Base-by-base conservation (phyloP, 2,888 invertebrate species). In the Perizoma flavofasciatum region DNA sequence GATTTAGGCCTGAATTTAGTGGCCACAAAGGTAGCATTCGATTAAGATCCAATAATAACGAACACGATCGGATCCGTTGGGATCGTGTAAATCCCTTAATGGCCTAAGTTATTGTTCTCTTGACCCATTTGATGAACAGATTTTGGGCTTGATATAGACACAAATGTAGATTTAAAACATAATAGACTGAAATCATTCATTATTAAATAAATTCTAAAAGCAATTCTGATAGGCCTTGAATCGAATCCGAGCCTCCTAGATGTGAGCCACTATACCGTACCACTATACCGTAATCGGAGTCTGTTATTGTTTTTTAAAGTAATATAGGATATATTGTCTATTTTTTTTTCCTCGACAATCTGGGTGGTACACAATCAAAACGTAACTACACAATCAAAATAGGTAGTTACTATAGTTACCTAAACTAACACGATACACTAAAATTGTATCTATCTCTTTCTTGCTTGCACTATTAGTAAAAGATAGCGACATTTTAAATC, bases 231-330 rank as follows among this genome's bases (percentile, higher is more conserved):
- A 59, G 22, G 3, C 49, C 93, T 93, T 92, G 92, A 93, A 92
- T 93, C 92, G 93, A 93, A 83, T 79, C 93, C 92, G 92, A 89
- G 92, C 92, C 92, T 92, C 94, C 94, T 94, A 94, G 94, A 93
- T 94, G 94, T 94, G 93, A 94, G 94, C 94, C 94, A 94, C 93
- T 94, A 94, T 94, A n/a, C 94, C 94, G 94, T 94, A 94, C 94
- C 94, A 94, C 94, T 94, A 94, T 94, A 94, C 93, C 93, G 93
- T 93, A 22, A 93, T 79, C 79, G 79, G 79, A 79, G 72, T n/a
- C 6, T 41, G 10, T 5, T 5, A 4, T 4, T 5, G 0, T 22
- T 3, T 22, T 22, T 22, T 22, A 22, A n/a, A 22, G 22, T 22
- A 22, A 22, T 2, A 22, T 22, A 22, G 1, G 22, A 22, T 22